phyloP scores from a whole-genome alignment of 2,113 vertebrate genomes.

The Apus apus region DNA sequence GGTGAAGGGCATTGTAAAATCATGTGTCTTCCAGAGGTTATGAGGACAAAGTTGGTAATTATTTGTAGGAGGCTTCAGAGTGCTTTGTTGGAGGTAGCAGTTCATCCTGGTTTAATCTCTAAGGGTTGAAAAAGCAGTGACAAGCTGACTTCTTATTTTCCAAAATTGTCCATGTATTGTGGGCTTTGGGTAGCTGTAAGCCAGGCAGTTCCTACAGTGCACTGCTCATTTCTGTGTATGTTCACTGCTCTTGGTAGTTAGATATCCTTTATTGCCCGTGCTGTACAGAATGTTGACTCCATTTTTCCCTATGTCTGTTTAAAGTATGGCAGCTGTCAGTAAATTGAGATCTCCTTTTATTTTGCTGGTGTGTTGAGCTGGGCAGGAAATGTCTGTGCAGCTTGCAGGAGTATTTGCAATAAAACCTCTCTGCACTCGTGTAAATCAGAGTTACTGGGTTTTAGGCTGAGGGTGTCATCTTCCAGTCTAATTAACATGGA shows the following conservation, averaged over 20 bases:
- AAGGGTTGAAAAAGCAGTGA: not conserved
- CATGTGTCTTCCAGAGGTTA: not conserved
- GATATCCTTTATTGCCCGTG: rapidly evolving
- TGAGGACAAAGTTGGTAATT: not conserved
- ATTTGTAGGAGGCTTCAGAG: not conserved
- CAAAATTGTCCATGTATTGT: not conserved
- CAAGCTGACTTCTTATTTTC: not conserved
- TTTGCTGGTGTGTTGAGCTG: not conserved
- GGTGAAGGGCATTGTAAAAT: not conserved
- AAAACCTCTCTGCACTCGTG: not conserved
- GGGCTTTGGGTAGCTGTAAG: not conserved
- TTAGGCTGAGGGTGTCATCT: not conserved
- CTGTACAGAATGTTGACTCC: not conserved
- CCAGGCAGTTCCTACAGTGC: not conserved
- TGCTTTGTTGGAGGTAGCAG: not conserved
- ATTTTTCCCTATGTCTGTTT: conserved; percentile 19
- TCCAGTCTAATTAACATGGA: not conserved
- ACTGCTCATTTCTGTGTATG: not conserved
- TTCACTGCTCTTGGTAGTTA: not conserved
- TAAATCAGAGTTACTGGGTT: not conserved
- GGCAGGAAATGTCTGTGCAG: not conserved
- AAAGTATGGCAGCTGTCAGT: conserved; percentile 17
- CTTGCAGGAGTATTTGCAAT: not conserved
- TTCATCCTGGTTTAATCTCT: not conserved
- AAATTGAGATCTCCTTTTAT: conserved; percentile 16